Percentiles rank a stretch among this genome's conserved stretches.
These are phyloP conservation scores for Lanius ludovicianus DNA, from an alignment of 2,113 vertebrate species.

Conservation along the genomic window DNA sequence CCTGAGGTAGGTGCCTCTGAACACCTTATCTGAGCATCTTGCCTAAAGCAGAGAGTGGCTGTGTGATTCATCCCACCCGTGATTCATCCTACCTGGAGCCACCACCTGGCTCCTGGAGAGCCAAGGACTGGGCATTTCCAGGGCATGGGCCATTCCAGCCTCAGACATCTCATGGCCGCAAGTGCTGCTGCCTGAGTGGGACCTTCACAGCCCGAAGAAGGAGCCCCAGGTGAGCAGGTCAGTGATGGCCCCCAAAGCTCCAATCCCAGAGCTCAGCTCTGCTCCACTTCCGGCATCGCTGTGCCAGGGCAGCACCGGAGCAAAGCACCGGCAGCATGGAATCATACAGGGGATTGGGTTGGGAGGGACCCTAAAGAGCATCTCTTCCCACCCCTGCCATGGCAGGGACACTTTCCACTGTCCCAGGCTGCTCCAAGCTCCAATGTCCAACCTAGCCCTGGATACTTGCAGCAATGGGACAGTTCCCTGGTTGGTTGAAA, in stretches of 20 bases:
- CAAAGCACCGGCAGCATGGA: background rate
- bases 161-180: accelerated
- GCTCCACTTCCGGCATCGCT: accelerated
- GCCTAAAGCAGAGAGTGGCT: background rate
- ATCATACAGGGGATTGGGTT: accelerated
- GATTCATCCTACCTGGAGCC: background rate
- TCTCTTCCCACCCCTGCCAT: accelerated
- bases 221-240: background rate
- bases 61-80: background rate
- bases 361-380: background rate
- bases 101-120: background rate
- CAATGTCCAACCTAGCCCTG: background rate
- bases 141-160: background rate
- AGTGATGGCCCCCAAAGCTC: background rate
- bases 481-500: background rate
- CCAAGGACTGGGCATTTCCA: background rate
- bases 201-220: background rate
- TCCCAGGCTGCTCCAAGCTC: background rate
- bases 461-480: background rate
- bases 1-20: background rate
- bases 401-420: background rate
- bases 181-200: background rate
- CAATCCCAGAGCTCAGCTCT: background rate
- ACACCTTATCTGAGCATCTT: slow-evolving; percentile 21
- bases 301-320: accelerated